Percentiles rank a stretch among this genome's conserved stretches.
Evolutionary conservation across 2,113 vertebrate species (phyloP).

Genomic region (Vulpes vulpes): DNA sequence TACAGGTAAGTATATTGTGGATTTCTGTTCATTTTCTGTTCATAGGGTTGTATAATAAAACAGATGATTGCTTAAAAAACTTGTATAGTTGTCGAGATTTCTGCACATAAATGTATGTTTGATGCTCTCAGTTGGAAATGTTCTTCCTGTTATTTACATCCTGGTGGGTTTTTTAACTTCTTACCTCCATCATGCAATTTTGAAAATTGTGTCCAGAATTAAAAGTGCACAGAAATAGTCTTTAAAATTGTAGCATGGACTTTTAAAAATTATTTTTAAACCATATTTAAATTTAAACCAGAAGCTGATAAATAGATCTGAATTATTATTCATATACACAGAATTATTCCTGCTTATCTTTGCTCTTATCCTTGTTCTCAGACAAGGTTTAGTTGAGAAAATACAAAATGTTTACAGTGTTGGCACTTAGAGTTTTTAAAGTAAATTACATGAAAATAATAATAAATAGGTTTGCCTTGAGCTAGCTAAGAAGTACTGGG

Average conservation of each 20-base stretch:
- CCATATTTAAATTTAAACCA: constrained; percentile 78
- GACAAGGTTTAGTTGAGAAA: constrained; percentile 81
- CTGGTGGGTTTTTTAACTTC: constrained; percentile 87
- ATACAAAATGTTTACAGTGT: constrained; percentile 87
- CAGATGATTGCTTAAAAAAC: constrained; percentile 94
- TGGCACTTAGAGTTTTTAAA: constrained; percentile 84
- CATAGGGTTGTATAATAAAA: constrained; percentile 97
- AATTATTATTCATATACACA: constrained; percentile 73
- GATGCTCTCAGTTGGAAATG: constrained; percentile 90
- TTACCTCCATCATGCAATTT: constrained; percentile 87
- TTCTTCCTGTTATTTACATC: constrained; percentile 87
- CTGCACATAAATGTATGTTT: constrained; percentile 92
- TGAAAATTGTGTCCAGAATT: constrained; percentile 84
- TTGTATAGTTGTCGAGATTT: constrained; percentile 96
- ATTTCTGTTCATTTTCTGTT: constrained; percentile 94
- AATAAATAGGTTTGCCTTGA: constrained; percentile 79
- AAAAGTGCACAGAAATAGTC: constrained; percentile 86
- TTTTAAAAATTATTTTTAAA: constrained; percentile 85
- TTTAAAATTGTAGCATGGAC: constrained; percentile 86
- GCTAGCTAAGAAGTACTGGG: constrained; percentile 76
- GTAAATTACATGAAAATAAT: constrained; percentile 55
- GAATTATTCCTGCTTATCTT: constrained; percentile 84
- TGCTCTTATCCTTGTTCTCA: constrained; percentile 78
- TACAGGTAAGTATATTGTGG: constrained; percentile 97
- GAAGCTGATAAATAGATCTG: constrained; percentile 70